Base-by-base conservation (phyloP, 2,797 vertebrate species). In the Muraenolepis orangiensis region DNA sequence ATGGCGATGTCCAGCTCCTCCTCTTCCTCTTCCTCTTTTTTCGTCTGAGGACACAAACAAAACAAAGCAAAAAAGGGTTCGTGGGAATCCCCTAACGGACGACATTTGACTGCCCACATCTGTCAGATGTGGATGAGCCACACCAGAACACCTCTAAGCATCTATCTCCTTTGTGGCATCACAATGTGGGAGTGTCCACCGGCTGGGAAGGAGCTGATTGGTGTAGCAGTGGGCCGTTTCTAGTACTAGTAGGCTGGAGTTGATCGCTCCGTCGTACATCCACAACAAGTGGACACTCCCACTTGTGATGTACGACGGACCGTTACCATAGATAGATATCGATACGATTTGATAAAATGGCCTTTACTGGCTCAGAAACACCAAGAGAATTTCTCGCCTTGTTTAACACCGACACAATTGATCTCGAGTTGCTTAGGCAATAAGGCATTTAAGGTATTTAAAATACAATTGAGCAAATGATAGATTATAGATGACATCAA, bases 1-100 rank as follows among this genome's bases (percentile, higher is more conserved):
- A 93, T 94, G 72, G 98, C 94, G 2, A 99, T 98, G 80, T 99
- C 96, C 80, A 98, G 92, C 36, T 98, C 96, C 80, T 95, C 96
- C 0, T 96, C 91, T 0, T 96, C 91, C 74, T 93, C 93, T 46
- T 88, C 86, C 66, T 93, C 91, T 80, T 91, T 94, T 93, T 94
- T 94, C 82, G 91, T 90, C 93, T 94, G 78, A 26, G 6, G 70
- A 79, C 29, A 86, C 8, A 85, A 76, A 88, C 8, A 20, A 31
- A 67, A 2, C n/a, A n/a, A n/a, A n/a, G n/a, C n/a, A 71, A 11
- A 18, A 28, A 20, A 61, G 23, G 0, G 12, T 40, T 13, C 28
- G 10, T 13, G 28, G 28, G 8, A 70, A n/a, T n/a, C 1, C 51
- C 6, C 51, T 57, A 57, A 57, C 51, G 6, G 18, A 11, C 6